Evolutionary conservation across 2,888 invertebrate genomes (phyloP).

Genomic region (Hyalella azteca): DNA sequence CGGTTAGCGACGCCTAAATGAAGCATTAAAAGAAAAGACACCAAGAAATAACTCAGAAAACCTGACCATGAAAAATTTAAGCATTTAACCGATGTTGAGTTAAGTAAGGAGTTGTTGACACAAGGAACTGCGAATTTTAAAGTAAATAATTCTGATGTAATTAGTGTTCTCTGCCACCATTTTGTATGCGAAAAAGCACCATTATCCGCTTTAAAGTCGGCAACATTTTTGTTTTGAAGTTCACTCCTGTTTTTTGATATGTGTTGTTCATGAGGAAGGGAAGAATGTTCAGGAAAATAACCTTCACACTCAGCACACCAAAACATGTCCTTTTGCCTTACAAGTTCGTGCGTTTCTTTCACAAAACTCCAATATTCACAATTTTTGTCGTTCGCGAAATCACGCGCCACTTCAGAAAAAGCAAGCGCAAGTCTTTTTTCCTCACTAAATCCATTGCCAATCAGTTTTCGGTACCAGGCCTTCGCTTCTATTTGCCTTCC

Average conservation of each 20-base stretch:
- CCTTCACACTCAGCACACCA: background rate
- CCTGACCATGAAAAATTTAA: background rate
- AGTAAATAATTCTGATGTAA: background rate
- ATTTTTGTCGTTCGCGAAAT: background rate
- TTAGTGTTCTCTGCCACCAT: background rate
- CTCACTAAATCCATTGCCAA: conserved; percentile 28
- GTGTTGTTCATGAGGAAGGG: background rate
- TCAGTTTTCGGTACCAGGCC: background rate
- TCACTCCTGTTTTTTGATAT: background rate
- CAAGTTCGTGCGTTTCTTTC: background rate
- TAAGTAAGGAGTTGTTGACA: too few species aligned
- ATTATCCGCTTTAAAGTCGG: background rate
- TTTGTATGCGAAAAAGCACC: background rate
- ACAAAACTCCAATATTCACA: conserved; percentile 18
- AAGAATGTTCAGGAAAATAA: conserved; percentile 21
- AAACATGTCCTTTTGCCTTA: conserved; percentile 5
- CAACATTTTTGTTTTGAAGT: background rate
- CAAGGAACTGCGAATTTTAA: background rate
- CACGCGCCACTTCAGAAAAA: background rate
- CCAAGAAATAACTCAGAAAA: background rate
- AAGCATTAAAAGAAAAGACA: background rate
- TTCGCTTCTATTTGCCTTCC: conserved; percentile 1
- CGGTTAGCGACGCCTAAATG: too few species aligned
- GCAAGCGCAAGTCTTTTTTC: background rate
- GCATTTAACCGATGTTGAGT: too few species aligned